Evolutionary conservation across 2,113 vertebrate genomes (phyloP), one percentile per base, ranked within the genome.

Genomic region (Pedetes capensis): DNA sequence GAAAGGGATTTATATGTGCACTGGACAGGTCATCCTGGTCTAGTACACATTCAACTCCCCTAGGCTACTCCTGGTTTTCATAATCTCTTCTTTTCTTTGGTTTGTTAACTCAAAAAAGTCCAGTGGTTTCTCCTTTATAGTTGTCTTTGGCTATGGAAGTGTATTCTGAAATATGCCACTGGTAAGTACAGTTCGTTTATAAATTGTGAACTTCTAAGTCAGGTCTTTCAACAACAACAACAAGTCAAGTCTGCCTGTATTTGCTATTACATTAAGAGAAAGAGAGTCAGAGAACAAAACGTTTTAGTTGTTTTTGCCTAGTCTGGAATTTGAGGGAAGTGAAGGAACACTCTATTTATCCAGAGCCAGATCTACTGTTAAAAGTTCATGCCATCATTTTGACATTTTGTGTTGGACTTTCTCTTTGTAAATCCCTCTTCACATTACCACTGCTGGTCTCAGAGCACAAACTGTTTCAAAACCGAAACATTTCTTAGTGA

Each of bases 401-500:
- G 98, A 98, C 98, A 98, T 98, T 98, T 98, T 97, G 96, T 96
- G 87, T 97, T 96, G 96, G 98, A 98, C 98, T 98, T 97, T 25
- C 98, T 99, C 97, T 98, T 98, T 98, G 97, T 98, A 98, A 98
- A 98, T 98, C 98, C 98, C 98, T 98, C 97, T 98, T 98, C 97
- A 69, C 98, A 95, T 98, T 98, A 98, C 98, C 95, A 96, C 85
- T 92, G 92, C 96, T 97, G 96, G 97, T 98, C 98, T 98, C 98
- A 97, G 93, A 98, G 98, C 98, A 98, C 96, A 95, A 98, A 98
- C 98, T 96, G 76, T 98, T 99, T 99, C 98, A 99, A 98, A 99
- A 98, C 97, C 98, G 98, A 98, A 98, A 98, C 98, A 99, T 99
- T 98, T 99, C 99, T 98, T 98, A 98, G 98, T 98, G 98, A 98